Base-by-base conservation (phyloP, 2,797 vertebrate species). In the Carapus acus region DNA sequence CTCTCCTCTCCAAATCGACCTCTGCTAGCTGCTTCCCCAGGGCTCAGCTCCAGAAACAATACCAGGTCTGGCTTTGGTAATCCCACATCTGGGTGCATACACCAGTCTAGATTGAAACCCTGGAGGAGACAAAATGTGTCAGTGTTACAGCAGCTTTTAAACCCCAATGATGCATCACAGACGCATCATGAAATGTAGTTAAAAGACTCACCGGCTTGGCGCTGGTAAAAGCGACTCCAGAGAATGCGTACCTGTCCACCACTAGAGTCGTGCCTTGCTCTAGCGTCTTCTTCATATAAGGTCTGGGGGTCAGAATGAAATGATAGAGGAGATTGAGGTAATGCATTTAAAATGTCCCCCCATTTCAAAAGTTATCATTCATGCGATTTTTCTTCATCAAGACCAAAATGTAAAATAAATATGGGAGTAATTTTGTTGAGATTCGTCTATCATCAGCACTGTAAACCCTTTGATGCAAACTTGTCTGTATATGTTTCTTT, bases 11-110 rank as follows among this genome's bases (percentile, higher is more conserved):
- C 96, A 40, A 88, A 99, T 54, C 89, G 78, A 0, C 90, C 92
- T 46, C 96, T 87, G 4, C 71, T 60, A 0, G 88, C 88, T 0
- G 95, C 94, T 4, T 79, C 85, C 0, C 62, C 69, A 0, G 87
- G 72, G 49, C 58, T 86, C 29, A 98, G 55, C 55, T 92, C 84
- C 8, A 99, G 88, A 50, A 94, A 98, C 57, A 99, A 74, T 9
- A 99, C 89, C 8, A 98, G 78, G 77, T 99, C 96, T 1, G 96
- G 96, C 66, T 92, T 94, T 11, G 96, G 96, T 54, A 99, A 90
- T 1, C 96, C 96, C 50, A 88, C 71, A 0, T 98, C 96, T 0
- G 96, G 88, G 7, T 87, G 85, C 62, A 75, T 95, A 65, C 96
- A 99, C 96, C 96, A 99, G 7, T 96, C 85, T 60, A 97, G 58